Evolutionary conservation across 1,140 invertebrate genomes (phyloP), one percentile per base, ranked within the genome.

Genomic region (Drosophila pandora): DNA sequence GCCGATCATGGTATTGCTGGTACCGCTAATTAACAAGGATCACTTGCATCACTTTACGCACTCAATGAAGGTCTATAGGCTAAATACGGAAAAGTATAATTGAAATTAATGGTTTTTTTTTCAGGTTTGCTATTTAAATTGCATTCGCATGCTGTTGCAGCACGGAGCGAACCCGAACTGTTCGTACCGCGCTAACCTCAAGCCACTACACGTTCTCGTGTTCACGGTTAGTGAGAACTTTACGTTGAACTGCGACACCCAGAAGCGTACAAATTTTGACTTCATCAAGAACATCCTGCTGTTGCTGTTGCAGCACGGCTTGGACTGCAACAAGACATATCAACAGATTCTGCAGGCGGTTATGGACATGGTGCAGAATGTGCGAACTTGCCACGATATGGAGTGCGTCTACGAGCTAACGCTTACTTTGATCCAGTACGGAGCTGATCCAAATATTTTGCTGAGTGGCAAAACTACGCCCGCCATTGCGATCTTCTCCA

Each of bases 191-290:
- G 93, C 93, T 28, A 95, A 95, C 82, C 87, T 96, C 7, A 96
- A 95, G 7, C 95, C 95, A 0, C 90, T 96, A 10, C 95, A 96
- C 75, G 95, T 96, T 21, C 92, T 96, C 34, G 94, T 95, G 72
- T 96, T 96, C 85, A 95, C 94, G 48, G 95, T 95, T 52, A 94
- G 94, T 49, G 95, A 96, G 90, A 95, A 95, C 63, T 95, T 95
- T 71, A 94, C 94, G n/a, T 90, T 95, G 21, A 95, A 93, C 78
- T 93, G 93, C 91, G 93, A 93, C 72, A 90, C 88, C 39, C 93
- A 95, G 79, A 95, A 96, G 91, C 92, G 93, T 63, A 92, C 93
- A 57, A 94, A 94, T 80, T 94, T 94, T 87, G 94, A 94, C 63
- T 94, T 94, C 82, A 94, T 94, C 21, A 93, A 94, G 68, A 95